Evolutionary conservation across 2,797 vertebrate species (phyloP).

Genomic region (Danio jaintianensis): DNA sequence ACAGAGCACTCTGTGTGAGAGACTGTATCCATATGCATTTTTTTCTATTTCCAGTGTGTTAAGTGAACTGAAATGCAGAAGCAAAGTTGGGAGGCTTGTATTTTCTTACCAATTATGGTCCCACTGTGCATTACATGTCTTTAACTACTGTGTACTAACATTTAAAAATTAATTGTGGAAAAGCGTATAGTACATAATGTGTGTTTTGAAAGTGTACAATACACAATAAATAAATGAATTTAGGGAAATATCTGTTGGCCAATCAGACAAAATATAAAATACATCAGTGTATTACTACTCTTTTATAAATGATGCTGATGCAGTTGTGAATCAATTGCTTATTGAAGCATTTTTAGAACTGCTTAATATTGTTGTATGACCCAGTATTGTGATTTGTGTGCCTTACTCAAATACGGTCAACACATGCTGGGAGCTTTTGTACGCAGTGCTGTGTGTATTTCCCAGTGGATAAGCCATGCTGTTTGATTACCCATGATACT

Average conservation of each 20-base stretch:
- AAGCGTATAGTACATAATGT: neutral
- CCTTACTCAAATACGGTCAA: constrained; percentile 20
- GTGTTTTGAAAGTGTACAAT: no score
- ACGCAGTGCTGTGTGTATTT: constrained; percentile 34
- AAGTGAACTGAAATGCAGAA: neutral
- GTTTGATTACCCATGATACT: constrained; percentile 37
- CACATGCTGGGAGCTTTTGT: constrained; percentile 32
- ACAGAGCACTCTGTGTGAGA: neutral
- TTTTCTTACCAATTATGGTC: neutral
- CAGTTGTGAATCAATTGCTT: neutral
- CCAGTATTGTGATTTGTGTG: constrained; percentile 1
- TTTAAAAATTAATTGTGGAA: neutral
- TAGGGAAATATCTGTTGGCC: neutral
- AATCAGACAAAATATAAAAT: neutral
- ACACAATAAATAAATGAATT: no score
- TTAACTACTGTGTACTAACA: neutral
- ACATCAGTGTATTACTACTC: neutral
- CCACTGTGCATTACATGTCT: neutral
- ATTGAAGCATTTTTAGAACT: constrained; percentile 15
- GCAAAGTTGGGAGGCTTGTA: neutral
- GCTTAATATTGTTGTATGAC: constrained; percentile 14
- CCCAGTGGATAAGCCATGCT: constrained; percentile 29
- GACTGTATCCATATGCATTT: neutral
- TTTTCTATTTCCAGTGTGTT: neutral
- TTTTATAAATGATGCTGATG: neutral